A percentile compares a stretch with the other conserved stretches of the same genome.
phyloP scores from a whole-genome alignment of 2,113 vertebrate genomes.

The Ptilorrhoa leucosticta region DNA sequence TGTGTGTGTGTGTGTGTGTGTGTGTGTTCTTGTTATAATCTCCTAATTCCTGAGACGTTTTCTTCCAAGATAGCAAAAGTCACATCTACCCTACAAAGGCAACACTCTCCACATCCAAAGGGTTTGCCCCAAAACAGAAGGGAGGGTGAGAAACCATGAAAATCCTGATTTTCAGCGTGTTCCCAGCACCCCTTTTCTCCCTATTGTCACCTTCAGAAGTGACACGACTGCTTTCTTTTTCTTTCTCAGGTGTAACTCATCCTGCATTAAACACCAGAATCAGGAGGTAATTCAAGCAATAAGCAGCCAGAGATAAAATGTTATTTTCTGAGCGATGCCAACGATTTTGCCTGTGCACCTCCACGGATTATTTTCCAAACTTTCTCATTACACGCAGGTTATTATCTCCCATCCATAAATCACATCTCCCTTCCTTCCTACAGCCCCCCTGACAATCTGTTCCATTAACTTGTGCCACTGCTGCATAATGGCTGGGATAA shows the following conservation, averaged over 20 bases:
- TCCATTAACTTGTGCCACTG: constrained; percentile 15
- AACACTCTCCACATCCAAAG: background rate
- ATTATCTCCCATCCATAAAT: constrained; percentile 13
- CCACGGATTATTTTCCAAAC: background rate
- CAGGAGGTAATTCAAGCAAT: background rate
- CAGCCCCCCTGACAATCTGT: background rate
- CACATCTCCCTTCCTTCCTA: background rate
- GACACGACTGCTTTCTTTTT: background rate
- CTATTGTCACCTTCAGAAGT: background rate
- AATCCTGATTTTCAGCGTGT: background rate
- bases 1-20: no score
- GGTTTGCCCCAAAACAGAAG: background rate
- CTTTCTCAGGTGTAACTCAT: background rate
- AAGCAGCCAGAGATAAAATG: background rate
- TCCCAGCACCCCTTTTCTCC: background rate
- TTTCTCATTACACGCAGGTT: background rate
- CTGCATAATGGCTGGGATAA: constrained; percentile 1
- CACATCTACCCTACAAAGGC: background rate
- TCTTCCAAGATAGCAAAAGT: background rate
- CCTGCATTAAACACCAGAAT: background rate
- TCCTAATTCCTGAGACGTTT: background rate
- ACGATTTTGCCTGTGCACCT: background rate
- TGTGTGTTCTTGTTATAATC: rapidly evolving
- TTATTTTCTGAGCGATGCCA: background rate
- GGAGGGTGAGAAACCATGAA: background rate